phyloP scores from a whole-genome alignment of 2,797 vertebrate genomes.

The Prunella strophiata region DNA sequence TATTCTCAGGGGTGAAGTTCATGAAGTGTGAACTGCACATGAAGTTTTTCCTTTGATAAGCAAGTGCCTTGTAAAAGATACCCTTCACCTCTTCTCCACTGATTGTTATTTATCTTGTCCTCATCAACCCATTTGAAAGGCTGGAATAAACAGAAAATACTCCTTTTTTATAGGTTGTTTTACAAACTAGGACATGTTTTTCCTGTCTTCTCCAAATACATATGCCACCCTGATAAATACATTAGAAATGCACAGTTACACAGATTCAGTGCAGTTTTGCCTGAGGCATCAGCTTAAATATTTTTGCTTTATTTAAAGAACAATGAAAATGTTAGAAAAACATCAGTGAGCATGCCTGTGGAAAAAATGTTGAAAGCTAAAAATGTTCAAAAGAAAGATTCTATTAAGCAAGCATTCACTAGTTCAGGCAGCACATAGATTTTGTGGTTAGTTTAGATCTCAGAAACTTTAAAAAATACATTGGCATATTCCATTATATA shows the following conservation, averaged over 20 bases:
- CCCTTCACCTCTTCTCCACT: not conserved
- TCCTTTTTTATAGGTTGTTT: not conserved
- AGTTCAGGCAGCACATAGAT: not conserved
- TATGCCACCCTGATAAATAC: not conserved
- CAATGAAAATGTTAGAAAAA: not conserved
- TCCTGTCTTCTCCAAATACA: not conserved
- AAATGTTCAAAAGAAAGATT: not conserved
- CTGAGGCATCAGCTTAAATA: not conserved
- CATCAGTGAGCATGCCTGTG: not conserved
- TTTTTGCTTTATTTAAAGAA: conserved; percentile 16
- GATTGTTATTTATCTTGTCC: not conserved
- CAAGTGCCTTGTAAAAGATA: not conserved
- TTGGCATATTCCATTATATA: not conserved
- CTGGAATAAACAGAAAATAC: not conserved
- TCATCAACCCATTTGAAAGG: not conserved
- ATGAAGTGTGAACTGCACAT: not conserved
- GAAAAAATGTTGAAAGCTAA: not conserved
- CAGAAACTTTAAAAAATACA: not conserved
- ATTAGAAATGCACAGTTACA: not conserved
- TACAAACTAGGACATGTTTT: not conserved
- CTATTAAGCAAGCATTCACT: not conserved
- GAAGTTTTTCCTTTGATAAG: not conserved
- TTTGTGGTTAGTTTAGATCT: not conserved
- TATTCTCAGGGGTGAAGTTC: not conserved
- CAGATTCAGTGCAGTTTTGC: not conserved